Evolutionary conservation across 2,797 vertebrate species (phyloP), one percentile per base, ranked within the genome.

Genomic region (Aulostomus chinensis): DNA sequence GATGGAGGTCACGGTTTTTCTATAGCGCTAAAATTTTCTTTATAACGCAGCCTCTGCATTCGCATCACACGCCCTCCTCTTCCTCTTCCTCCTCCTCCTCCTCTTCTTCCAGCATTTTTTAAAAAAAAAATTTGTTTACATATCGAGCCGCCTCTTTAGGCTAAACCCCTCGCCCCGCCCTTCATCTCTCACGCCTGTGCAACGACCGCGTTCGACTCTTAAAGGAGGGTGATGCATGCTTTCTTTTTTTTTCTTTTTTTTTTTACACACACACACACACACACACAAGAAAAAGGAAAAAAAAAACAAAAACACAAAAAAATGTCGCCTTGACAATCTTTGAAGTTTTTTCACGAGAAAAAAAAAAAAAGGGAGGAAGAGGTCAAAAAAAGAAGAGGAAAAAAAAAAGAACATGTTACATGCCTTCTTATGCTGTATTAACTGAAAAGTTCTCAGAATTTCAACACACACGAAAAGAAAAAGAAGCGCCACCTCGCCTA

Each of bases 301-400:
- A n/a, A n/a, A n/a, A n/a, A n/a, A n/a, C n/a, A 18, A 31, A 21
- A 22, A 18, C 22, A 42, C 30, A 33, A 24, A 34, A 80, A 76
- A 54, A 78, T 57, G 80, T 80, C 76, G 77, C 77, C 79, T 81
- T 81, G 91, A 91, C 90, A 90, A 89, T 91, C 89, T 29, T 72
- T 85, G 73, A 83, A n/a, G n/a, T n/a, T n/a, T n/a, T n/a, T n/a
- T n/a, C n/a, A n/a, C n/a, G n/a, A n/a, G n/a, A n/a, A n/a, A n/a
- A n/a, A n/a, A n/a, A n/a, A n/a, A n/a, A n/a, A n/a, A n/a, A n/a
- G n/a, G n/a, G n/a, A n/a, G n/a, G n/a, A n/a, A n/a, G n/a, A n/a
- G n/a, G n/a, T n/a, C n/a, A n/a, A n/a, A n/a, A n/a, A n/a, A n/a
- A n/a, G n/a, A n/a, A n/a, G n/a, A n/a, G n/a, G n/a, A n/a, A n/a